phyloP scores from a whole-genome alignment of 2,888 invertebrate species.

The Lasius fuliginosus region DNA sequence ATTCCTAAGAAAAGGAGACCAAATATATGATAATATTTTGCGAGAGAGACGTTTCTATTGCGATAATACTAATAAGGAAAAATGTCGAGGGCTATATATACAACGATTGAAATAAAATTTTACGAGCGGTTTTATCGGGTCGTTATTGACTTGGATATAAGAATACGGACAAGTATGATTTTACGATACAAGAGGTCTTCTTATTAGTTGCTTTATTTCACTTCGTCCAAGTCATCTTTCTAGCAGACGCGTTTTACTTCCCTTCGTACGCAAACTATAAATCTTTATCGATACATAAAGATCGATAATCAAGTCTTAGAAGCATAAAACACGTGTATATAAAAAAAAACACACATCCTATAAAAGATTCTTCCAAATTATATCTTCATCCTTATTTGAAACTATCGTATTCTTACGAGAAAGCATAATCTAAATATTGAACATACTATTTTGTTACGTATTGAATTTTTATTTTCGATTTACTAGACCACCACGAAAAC shows the following conservation, averaged over 20 bases:
- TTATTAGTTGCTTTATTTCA: conserved; percentile 67
- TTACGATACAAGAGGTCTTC: conserved; percentile 69
- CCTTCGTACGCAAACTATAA: conserved; percentile 43
- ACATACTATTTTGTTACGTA: background rate
- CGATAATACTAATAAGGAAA: conserved; percentile 55
- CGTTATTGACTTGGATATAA: conserved; percentile 75
- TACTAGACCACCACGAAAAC: background rate
- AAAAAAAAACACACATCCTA: background rate
- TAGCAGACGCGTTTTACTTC: conserved; percentile 7
- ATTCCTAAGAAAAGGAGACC: background rate
- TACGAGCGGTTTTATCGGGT: conserved; percentile 72
- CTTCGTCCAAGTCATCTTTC: conserved; percentile 18
- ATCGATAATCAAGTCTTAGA: conserved; percentile 45
- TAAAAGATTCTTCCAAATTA: conserved; percentile 33
- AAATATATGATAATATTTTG: conserved; percentile 29
- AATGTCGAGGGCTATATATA: conserved; percentile 30
- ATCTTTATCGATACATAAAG: conserved; percentile 53
- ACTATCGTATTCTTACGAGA: background rate
- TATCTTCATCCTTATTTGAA: background rate
- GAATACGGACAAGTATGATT: conserved; percentile 74
- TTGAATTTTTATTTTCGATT: conserved; percentile 4
- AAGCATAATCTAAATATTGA: background rate
- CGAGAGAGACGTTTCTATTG: conserved; percentile 10
- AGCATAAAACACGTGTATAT: conserved; percentile 23
- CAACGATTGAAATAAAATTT: conserved; percentile 63